Evolutionary conservation across 37 sponge, comb jelly and placozoan species (phyloP), one percentile per base, ranked within the genome.

Genomic region (Haliclona indistincta): DNA sequence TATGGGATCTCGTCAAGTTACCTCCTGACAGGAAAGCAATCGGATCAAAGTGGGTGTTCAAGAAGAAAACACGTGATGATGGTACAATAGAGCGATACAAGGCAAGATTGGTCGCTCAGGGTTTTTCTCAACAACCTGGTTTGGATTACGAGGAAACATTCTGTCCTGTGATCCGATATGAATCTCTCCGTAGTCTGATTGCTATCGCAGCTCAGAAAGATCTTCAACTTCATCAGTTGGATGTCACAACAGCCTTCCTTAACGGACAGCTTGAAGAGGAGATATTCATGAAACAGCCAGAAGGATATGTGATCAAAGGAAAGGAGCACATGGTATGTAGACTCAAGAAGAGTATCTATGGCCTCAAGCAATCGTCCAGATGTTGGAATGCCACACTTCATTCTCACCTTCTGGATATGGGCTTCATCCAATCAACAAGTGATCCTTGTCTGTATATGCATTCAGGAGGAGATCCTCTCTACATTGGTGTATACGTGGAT

Each of bases 11-110:
- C 29, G 86, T 85, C n/a, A 56, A 78, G 30, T 62, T 49, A 29
- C 79, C 79, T 53, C 30, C 77, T 39, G 79, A 40, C 22, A 55
- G 68, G 2, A 73, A 73, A 25, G 56, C 69, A 41, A 73, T 86
- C 17, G 86, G 86, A 0, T 79, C 74, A 47, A 86, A 78, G 38
- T 86, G 86, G 86, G 86, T 86, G 25, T 86, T 79, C 42, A 79
- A 74, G 41, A 38, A 25, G 49, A 79, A 86, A 37, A 51, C 55
- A 8, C 44, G 67, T 63, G 78, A 58, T 49, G 73, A 84, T 78
- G 78, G 78, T n/a, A 30, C 26, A 10, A 36, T 78, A 26, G 85
- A 84, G 51, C 54, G 84, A 13, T 83, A 60, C 66, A 83, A 85
- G 51, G 72, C 81, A 38, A 38, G 75, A 37, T 74, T 86, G 17